Evolutionary conservation across 2,113 vertebrate species (phyloP).

Genomic region (Sceloporus undulatus): DNA sequence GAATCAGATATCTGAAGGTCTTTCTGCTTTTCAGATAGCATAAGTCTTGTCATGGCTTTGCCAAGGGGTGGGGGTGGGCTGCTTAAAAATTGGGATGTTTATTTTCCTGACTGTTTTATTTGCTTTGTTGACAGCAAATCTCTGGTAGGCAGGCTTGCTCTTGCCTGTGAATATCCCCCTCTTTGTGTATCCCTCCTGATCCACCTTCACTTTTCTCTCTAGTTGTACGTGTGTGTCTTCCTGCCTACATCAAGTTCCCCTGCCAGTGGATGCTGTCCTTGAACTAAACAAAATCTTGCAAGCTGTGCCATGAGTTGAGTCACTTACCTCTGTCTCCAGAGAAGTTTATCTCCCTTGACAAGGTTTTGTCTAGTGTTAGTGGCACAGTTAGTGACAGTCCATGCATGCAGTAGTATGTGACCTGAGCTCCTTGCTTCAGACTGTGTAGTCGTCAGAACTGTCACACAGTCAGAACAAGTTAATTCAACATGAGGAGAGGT

Average conservation of each 20-base stretch:
- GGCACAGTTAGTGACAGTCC: slow-evolving; percentile 75
- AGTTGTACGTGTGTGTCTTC: fast-evolving
- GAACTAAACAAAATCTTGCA: slow-evolving; percentile 75
- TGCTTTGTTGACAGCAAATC: slow-evolving; percentile 9
- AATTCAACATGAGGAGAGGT: slow-evolving; percentile 76
- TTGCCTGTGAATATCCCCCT: background rate
- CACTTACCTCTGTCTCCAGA: slow-evolving; percentile 73
- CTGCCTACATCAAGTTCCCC: slow-evolving; percentile 24
- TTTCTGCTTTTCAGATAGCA: background rate
- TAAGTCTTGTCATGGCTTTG: background rate
- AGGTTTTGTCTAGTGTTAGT: slow-evolving; percentile 76
- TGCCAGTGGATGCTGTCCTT: slow-evolving; percentile 70
- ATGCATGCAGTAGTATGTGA: slow-evolving; percentile 72
- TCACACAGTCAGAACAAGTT: slow-evolving; percentile 83
- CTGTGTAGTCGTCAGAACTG: slow-evolving; percentile 71
- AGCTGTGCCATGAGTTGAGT: slow-evolving; percentile 56
- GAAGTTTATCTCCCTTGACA: slow-evolving; percentile 78
- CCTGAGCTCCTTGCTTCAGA: slow-evolving; percentile 64
- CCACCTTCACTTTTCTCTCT: fast-evolving
- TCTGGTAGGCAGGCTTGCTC: background rate
- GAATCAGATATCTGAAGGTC: background rate
- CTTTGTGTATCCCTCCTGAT: slow-evolving; percentile 18
- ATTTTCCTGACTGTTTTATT: slow-evolving; percentile 12
- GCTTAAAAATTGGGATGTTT: slow-evolving; percentile 6
- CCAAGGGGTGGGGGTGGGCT: background rate